A percentile compares a stretch with the other conserved stretches of the same genome.
Evolutionary conservation across 2,888 invertebrate genomes (phyloP).

Genomic region (Scotopteryx bipunctaria): DNA sequence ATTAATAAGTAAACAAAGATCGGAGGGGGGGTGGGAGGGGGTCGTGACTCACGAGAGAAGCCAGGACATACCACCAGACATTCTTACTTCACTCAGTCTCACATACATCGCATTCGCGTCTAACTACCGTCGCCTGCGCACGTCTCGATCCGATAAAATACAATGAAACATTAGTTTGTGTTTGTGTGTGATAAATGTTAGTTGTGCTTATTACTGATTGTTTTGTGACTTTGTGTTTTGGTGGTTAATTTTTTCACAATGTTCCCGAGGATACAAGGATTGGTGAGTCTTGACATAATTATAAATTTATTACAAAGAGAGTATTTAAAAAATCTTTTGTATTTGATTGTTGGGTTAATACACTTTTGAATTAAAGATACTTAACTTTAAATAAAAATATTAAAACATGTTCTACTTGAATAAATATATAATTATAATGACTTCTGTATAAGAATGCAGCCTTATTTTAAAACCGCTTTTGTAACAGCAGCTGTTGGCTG

Average conservation of each 20-base stretch:
- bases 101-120: conserved; percentile 52
- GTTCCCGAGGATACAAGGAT: conserved; percentile 79
- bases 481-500: no score
- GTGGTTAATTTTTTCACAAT: conserved; percentile 54
- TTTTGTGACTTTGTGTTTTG: conserved; percentile 44
- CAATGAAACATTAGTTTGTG: conserved; percentile 41
- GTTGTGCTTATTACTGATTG: conserved; percentile 46
- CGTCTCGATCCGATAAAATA: conserved; percentile 46
- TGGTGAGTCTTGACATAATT: conserved; percentile 61
- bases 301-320: conserved; percentile 3
- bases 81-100: conserved; percentile 48
- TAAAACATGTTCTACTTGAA: no score
- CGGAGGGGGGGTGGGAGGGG: conserved; percentile 15
- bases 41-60: conserved; percentile 30
- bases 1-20: conserved; percentile 35
- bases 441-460: no score
- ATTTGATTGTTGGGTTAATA: no score
- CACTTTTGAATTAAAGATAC: no score
- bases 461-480: no score
- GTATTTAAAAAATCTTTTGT: no score
- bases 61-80: background rate
- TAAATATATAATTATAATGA: no score
- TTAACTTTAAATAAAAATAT: no score
- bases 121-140: conserved; percentile 66
- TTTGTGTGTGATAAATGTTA: conserved; percentile 53